Conservation (phyloP, 2,888 invertebrate species). For the Diarsia rubi region DNA sequence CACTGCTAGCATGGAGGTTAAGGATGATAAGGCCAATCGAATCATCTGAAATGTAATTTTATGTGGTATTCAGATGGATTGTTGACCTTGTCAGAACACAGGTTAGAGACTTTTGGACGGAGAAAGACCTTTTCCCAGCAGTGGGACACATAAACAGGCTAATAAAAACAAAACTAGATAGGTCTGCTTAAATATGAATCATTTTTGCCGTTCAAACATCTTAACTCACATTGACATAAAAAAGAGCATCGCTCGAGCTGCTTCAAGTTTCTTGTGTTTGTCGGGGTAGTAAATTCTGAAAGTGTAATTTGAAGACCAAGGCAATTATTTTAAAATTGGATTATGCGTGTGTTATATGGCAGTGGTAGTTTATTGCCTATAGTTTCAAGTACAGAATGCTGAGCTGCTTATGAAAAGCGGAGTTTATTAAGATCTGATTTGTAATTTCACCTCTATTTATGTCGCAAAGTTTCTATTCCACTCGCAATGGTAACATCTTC, state of each 20-base stretch:
- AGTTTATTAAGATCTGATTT: constrained; percentile 27
- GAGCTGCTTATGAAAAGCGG: constrained; percentile 28
- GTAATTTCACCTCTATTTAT: constrained; percentile 13
- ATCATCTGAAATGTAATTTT: not conserved
- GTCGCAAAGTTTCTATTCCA: not conserved
- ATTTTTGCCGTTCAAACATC: not conserved
- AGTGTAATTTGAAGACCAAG: constrained; percentile 51
- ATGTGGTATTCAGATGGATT: not conserved
- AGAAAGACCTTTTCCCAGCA: no score
- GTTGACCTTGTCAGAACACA: no score
- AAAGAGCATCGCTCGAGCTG: not conserved
- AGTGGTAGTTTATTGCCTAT: constrained; percentile 22
- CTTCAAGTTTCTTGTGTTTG: constrained; percentile 16
- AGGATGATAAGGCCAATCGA: not conserved
- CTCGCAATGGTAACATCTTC: not conserved
- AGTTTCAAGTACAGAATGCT: constrained; percentile 21
- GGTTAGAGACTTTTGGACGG: no score
- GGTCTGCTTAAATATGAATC: not conserved
- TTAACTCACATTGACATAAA: not conserved
- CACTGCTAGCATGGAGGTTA: not conserved
- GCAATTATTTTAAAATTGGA: constrained; percentile 50
- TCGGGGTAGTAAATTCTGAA: constrained; percentile 48
- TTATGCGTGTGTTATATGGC: constrained; percentile 44
- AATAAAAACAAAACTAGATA: not conserved
- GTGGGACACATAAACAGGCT: no score